These are phyloP conservation scores for Coelopa pilipes DNA, from an alignment of 2,888 invertebrate genomes.

Conservation along the genomic window DNA sequence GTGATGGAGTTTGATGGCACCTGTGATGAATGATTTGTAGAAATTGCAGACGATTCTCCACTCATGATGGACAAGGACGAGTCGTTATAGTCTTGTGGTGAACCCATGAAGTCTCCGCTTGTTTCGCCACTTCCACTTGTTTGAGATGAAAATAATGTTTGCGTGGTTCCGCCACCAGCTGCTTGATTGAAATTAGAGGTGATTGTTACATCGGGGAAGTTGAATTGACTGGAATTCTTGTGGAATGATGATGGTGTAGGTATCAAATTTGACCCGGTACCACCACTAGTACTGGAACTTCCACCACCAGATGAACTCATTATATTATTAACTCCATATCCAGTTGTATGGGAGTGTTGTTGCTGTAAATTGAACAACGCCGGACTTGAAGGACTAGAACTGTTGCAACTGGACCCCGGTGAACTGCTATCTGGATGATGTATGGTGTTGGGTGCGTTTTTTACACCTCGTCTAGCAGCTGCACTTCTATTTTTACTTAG, in stretches of 20 bases:
- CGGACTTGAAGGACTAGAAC: slow-evolving; percentile 95
- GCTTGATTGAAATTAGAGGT: slow-evolving; percentile 50
- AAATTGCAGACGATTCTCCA: slow-evolving; percentile 3
- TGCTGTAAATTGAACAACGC: slow-evolving; percentile 72
- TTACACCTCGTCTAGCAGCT: slow-evolving; percentile 46
- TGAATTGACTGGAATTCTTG: slow-evolving; percentile 65
- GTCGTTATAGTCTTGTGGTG: slow-evolving; percentile 34
- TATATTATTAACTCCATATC: slow-evolving; percentile 44
- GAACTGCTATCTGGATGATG: slow-evolving; percentile 83
- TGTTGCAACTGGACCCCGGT: slow-evolving; percentile 95
- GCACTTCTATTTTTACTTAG: slow-evolving; percentile 51
- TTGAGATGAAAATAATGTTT: slow-evolving; percentile 58
- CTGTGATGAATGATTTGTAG: slow-evolving; percentile 18
- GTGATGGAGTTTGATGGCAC: slow-evolving; percentile 38
- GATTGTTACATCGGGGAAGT: slow-evolving; percentile 66
- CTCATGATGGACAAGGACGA: slow-evolving; percentile 37
- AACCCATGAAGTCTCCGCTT: slow-evolving; percentile 25
- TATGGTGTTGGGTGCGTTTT: slow-evolving; percentile 44
- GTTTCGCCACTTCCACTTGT: slow-evolving; percentile 42
- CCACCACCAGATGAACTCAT: slow-evolving; percentile 52
- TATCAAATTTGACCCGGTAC: slow-evolving; percentile 51
- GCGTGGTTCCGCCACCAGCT: slow-evolving; percentile 47
- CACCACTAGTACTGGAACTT: slow-evolving; percentile 53
- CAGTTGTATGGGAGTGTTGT: slow-evolving; percentile 53
- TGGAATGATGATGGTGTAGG: slow-evolving; percentile 59